phyloP scores from a whole-genome alignment of 2,797 vertebrate species.

The Falco cherrug region DNA sequence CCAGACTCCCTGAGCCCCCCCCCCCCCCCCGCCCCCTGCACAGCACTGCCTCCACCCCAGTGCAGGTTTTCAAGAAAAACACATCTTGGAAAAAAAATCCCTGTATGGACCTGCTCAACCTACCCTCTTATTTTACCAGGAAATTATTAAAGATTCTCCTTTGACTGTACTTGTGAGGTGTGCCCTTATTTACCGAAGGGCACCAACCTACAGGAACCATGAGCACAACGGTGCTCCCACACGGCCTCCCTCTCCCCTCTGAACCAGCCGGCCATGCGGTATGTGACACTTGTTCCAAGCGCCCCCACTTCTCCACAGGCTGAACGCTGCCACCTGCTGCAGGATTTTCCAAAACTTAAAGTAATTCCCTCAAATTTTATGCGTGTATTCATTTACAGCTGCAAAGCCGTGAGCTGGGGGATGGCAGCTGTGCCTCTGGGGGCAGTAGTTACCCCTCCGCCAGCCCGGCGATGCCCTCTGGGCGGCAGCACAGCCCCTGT shows the following conservation, averaged over 20 bases:
- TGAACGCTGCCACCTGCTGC: not conserved
- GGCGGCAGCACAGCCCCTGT: not conserved
- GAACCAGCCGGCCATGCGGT: rapidly evolving
- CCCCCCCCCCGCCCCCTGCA: no score
- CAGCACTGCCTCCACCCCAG: not conserved
- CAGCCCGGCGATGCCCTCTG: not conserved
- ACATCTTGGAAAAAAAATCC: not conserved
- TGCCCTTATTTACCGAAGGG: not conserved
- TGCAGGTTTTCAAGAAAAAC: not conserved
- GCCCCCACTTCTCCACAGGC: not conserved
- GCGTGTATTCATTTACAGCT: rapidly evolving
- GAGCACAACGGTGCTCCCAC: no score
- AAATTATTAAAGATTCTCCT: no score
- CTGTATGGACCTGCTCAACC: no score
- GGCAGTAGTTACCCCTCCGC: not conserved
- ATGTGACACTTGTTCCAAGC: not conserved
- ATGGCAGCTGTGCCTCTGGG: not conserved
- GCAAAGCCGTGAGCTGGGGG: no score
- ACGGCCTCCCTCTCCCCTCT: not conserved
- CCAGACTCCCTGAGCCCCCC: not conserved
- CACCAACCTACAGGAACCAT: rapidly evolving
- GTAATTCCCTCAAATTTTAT: not conserved
- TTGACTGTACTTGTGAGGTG: rapidly evolving
- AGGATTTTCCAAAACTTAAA: no score
- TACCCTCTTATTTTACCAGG: no score